Conservation (phyloP, 1,140 invertebrate genomes). For the Tyrophagus putrescentiae region DNA sequence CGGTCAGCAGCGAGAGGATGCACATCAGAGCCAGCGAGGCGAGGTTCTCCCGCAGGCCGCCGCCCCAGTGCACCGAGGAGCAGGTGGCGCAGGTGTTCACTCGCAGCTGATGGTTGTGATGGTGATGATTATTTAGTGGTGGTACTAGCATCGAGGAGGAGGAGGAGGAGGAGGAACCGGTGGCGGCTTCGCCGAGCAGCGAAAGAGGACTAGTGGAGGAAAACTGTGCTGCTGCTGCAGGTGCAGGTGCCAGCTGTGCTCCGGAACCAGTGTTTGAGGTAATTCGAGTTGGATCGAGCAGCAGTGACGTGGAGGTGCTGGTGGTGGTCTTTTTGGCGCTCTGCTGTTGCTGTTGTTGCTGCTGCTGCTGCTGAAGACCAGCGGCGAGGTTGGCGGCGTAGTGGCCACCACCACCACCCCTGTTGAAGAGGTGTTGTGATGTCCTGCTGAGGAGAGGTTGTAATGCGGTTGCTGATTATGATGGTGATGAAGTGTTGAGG, state of each 20-base stretch:
- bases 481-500: no score
- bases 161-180: no score
- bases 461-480: no score
- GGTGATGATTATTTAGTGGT: background rate
- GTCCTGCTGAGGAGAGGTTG: no score
- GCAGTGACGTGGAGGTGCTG: background rate
- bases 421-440: background rate
- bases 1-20: conserved; percentile 61
- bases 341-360: background rate
- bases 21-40: conserved; percentile 68
- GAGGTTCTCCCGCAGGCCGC: conserved; percentile 44
- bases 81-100: background rate
- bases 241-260: background rate
- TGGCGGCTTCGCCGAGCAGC: no score
- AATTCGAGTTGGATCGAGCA: no score
- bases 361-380: background rate
- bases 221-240: background rate
- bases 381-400: background rate
- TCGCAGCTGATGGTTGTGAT: background rate
- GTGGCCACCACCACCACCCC: background rate
- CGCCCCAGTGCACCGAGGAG: background rate
- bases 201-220: background rate
- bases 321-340: background rate
- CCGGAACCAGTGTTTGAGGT: background rate
- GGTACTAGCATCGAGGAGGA: no score